Conservation (phyloP, 2,797 vertebrate genomes). For the Otolemur crassicaudatus region DNA sequence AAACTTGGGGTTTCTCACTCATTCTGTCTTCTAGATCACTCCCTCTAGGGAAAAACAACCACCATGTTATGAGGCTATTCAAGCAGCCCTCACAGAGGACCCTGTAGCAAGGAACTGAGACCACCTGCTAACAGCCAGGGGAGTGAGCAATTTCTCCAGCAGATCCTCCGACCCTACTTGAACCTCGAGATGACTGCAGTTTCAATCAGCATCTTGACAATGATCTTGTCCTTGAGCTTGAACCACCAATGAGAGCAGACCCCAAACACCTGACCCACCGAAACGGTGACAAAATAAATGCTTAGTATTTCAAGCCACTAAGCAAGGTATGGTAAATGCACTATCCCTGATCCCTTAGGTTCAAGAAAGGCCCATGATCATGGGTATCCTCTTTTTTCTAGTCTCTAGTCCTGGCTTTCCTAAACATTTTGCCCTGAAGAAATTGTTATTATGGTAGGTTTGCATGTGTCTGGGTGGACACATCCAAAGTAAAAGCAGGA, state of each 20-base stretch:
- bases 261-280: not conserved
- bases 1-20: not conserved
- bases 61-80: not conserved
- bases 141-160: not conserved
- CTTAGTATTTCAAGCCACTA: not conserved
- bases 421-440: not conserved
- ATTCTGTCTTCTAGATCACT: not conserved
- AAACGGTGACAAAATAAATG: not conserved
- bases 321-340: not conserved
- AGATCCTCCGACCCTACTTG: not conserved
- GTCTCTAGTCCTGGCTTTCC: not conserved
- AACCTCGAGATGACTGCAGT: not conserved
- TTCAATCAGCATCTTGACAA: not conserved
- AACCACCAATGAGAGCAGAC: not conserved
- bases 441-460: not conserved
- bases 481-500: not conserved
- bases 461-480: not conserved
- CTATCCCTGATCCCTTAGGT: not conserved
- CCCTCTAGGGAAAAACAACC: not conserved
- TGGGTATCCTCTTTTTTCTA: not conserved
- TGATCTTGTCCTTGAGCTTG: not conserved
- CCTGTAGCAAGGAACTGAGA: fast-evolving
- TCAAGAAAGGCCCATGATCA: not conserved
- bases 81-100: not conserved
- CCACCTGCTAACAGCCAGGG: fast-evolving